A percentile compares a stretch with the other conserved stretches of the same genome.
Conservation (phyloP, 2,797 vertebrate species). For the Bovichtus variegatus region DNA sequence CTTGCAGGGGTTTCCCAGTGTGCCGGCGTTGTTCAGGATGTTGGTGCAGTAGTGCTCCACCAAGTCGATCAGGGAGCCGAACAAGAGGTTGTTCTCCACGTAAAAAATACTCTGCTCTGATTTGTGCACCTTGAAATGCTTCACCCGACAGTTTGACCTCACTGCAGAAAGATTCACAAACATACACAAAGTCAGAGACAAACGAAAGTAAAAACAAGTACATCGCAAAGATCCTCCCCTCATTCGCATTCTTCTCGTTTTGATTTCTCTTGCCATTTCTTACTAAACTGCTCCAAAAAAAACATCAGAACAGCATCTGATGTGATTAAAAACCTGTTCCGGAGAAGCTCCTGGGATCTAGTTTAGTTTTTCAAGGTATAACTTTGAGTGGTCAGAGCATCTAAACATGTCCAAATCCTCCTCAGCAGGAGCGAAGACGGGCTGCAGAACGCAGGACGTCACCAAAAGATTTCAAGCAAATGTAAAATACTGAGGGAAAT, state of each 20-base stretch:
- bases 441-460: too few species aligned
- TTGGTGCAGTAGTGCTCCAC: slow-evolving; percentile 78
- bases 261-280: not conserved
- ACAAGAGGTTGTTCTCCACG: slow-evolving; percentile 66
- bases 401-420: too few species aligned
- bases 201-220: not conserved
- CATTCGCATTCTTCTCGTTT: not conserved
- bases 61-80: slow-evolving; percentile 79
- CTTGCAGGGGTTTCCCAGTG: slow-evolving; percentile 78
- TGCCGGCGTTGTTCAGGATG: slow-evolving; percentile 55
- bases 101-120: not conserved
- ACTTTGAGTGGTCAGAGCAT: too few species aligned
- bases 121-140: slow-evolving; percentile 86
- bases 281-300: not conserved
- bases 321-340: too few species aligned
- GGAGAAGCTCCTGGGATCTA: too few species aligned
- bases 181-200: not conserved
- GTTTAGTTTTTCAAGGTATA: too few species aligned
- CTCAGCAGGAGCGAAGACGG: too few species aligned
- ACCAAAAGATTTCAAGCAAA: not conserved
- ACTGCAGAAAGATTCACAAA: slow-evolving; percentile 71
- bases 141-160: slow-evolving; percentile 62
- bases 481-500: not conserved
- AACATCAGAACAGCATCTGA: too few species aligned
- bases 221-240: not conserved